Conservation (phyloP, 2,113 vertebrate genomes). For the Nothobranchius furzeri region DNA sequence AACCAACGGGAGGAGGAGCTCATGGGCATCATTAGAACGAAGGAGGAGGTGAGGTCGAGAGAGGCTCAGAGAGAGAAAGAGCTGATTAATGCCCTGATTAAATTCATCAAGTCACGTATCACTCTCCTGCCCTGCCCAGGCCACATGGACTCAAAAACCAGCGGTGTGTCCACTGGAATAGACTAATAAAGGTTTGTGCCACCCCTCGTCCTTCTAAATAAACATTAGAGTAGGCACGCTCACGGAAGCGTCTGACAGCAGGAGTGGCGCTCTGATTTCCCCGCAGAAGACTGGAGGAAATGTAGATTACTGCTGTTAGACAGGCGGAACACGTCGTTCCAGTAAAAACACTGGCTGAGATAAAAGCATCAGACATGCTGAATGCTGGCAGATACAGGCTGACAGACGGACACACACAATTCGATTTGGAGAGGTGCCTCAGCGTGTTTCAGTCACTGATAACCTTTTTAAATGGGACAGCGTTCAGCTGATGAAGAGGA, state of each 20-base stretch:
- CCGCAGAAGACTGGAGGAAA: neutral
- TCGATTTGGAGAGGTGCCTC: constrained; percentile 51
- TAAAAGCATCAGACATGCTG: constrained; percentile 42
- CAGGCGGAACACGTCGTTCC: constrained; percentile 32
- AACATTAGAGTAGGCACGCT: constrained; percentile 29
- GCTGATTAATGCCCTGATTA: constrained; percentile 55
- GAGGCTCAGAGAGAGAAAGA: constrained; percentile 9
- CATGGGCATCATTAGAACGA: constrained; percentile 73
- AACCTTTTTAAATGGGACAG: constrained; percentile 56
- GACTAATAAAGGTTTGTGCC: neutral
- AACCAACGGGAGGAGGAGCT: constrained; percentile 87
- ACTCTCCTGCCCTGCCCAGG: constrained; percentile 35
- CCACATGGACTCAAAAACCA: constrained; percentile 28
- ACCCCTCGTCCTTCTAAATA: constrained; percentile 9
- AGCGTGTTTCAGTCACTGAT: constrained; percentile 50
- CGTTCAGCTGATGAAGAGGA: constrained; percentile 34
- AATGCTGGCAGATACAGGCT: constrained; percentile 28
- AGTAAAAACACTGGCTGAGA: constrained; percentile 37
- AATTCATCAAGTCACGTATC: constrained; percentile 48
- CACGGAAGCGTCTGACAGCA: constrained; percentile 5
- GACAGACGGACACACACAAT: constrained; percentile 46
- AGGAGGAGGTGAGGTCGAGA: constrained; percentile 4
- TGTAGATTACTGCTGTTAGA: constrained; percentile 34
- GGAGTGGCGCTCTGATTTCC: neutral
- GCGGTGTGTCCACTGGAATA: constrained; percentile 4